phyloP scores from a whole-genome alignment of 2,113 vertebrate genomes.

The Bos taurus region DNA sequence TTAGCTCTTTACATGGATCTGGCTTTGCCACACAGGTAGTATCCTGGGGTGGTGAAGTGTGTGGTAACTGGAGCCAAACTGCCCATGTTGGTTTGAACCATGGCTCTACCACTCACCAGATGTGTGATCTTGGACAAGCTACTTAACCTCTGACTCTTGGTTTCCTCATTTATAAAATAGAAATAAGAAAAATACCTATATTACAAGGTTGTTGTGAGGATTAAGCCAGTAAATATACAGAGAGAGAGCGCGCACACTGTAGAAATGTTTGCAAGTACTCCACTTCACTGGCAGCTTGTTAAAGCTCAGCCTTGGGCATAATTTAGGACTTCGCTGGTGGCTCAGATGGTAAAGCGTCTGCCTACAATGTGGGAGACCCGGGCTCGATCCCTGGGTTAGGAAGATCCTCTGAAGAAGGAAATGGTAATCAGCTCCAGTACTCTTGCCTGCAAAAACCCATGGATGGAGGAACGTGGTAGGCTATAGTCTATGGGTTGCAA shows the following conservation, averaged over 20 bases:
- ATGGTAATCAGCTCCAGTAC: not conserved
- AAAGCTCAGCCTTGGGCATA: not conserved
- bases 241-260: rapidly evolving
- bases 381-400: not conserved
- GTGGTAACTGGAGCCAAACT: not conserved
- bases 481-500: not conserved
- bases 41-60: not conserved
- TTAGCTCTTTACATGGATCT: not conserved
- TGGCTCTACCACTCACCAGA: not conserved
- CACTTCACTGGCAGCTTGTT: not conserved
- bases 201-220: not conserved
- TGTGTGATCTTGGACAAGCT: not conserved
- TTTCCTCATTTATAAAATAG: not conserved
- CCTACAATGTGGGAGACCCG: not conserved
- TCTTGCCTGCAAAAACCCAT: not conserved
- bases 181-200: not conserved
- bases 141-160: not conserved
- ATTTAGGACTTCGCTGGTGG: not conserved
- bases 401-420: not conserved
- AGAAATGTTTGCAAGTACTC: not conserved
- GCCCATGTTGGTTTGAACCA: not conserved
- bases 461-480: not conserved
- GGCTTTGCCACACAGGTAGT: not conserved
- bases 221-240: not conserved
- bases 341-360: not conserved